phyloP scores from a whole-genome alignment of 2,888 invertebrate species.

The Drosophila meridiana region DNA sequence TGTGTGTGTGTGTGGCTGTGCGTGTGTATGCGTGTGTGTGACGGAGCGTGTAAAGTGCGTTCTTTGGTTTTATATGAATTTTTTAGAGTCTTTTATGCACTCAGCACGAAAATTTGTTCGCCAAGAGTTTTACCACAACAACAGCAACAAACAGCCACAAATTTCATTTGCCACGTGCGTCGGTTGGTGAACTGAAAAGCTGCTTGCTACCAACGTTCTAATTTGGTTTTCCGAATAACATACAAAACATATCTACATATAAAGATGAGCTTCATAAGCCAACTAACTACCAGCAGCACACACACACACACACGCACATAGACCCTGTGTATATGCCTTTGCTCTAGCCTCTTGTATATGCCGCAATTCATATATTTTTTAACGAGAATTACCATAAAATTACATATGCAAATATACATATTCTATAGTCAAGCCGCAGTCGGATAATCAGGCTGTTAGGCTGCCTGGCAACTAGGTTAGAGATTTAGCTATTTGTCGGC shows the following conservation, averaged over 20 bases:
- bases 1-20: conserved; percentile 14
- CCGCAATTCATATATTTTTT: conserved; percentile 66
- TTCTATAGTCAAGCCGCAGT: conserved; percentile 42
- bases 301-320: conserved; percentile 8
- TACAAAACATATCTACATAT: conserved; percentile 2
- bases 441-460: conserved; percentile 34
- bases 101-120: conserved; percentile 76
- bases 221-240: conserved; percentile 49
- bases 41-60: conserved; percentile 76
- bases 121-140: conserved; percentile 70
- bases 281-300: conserved; percentile 54
- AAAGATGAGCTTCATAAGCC: conserved; percentile 38
- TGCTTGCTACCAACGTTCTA: conserved; percentile 58
- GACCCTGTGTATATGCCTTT: conserved; percentile 24
- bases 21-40: conserved; percentile 13
- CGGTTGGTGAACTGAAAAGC: conserved; percentile 31
- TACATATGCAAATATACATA: conserved; percentile 80
- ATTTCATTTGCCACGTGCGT: conserved; percentile 65
- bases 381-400: conserved; percentile 79
- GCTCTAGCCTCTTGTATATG: conserved; percentile 48
- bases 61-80: conserved; percentile 79
- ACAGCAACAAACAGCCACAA: conserved; percentile 43
- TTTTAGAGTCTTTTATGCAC: conserved; percentile 80
- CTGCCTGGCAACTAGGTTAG: conserved; percentile 41
- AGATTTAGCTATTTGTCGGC: conserved; percentile 76